Evolutionary conservation across 2,113 vertebrate species (phyloP).

Genomic region (Salvator merianae): DNA sequence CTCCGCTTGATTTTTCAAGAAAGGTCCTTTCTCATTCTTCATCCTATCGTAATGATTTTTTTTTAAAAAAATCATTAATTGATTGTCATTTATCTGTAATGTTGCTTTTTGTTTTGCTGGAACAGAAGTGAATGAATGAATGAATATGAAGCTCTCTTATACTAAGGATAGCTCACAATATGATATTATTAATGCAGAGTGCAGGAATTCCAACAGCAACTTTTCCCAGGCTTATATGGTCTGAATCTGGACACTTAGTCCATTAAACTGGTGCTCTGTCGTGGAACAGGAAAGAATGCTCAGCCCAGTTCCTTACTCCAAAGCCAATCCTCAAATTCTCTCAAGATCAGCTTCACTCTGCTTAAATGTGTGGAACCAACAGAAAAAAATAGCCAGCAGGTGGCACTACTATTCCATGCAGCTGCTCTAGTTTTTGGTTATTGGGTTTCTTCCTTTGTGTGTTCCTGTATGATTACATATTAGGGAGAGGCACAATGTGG

Average conservation of each 20-base stretch:
- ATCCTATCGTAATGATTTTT: background rate
- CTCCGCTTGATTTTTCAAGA: background rate
- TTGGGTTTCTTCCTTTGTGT: background rate
- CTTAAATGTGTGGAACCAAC: background rate
- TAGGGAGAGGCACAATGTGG: too few relatives aligned
- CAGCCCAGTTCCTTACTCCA: too few relatives aligned
- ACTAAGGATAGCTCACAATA: too few relatives aligned
- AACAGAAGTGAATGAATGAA: slow-evolving; percentile 30
- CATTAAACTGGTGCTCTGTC: too few relatives aligned
- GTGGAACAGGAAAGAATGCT: too few relatives aligned
- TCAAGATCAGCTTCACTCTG: too few relatives aligned
- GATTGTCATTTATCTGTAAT: slow-evolving; percentile 49
- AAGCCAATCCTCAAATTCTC: too few relatives aligned
- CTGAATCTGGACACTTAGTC: too few relatives aligned
- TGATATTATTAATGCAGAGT: too few relatives aligned
- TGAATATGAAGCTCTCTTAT: slow-evolving; percentile 22
- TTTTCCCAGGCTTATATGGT: too few relatives aligned
- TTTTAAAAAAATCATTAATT: slow-evolving; percentile 22
- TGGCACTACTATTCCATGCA: slow-evolving; percentile 9
- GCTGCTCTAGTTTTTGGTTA: background rate
- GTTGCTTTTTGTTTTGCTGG: slow-evolving; percentile 52
- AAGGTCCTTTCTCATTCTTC: background rate
- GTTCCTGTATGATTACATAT: background rate
- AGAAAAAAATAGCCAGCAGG: slow-evolving; percentile 11
- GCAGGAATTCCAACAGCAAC: too few relatives aligned